phyloP scores from a whole-genome alignment of 2,888 invertebrate genomes.

The Odontothrips loti region DNA sequence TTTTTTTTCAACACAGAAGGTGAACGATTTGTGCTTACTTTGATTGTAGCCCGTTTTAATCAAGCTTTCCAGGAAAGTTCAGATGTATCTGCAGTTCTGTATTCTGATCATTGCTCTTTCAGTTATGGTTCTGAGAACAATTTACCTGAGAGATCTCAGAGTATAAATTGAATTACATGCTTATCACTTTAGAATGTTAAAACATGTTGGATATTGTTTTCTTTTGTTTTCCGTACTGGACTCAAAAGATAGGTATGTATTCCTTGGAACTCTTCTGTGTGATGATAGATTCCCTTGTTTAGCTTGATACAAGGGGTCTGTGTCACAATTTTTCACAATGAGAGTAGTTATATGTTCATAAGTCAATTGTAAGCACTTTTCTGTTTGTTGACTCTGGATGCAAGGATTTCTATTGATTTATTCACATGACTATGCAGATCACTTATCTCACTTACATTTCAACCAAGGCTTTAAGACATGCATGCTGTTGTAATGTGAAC shows the following conservation, averaged over 20 bases:
- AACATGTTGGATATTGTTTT: slow-evolving; percentile 25
- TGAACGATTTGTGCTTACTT: not conserved
- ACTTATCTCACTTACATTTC: too few relatives aligned
- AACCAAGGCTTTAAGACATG: too few relatives aligned
- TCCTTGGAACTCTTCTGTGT: not conserved
- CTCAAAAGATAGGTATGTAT: slow-evolving; percentile 26
- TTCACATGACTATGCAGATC: too few relatives aligned
- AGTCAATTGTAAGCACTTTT: slow-evolving; percentile 17
- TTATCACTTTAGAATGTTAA: slow-evolving; percentile 17
- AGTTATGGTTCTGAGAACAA: slow-evolving; percentile 15
- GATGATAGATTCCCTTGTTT: slow-evolving; percentile 13
- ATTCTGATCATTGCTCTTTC: slow-evolving; percentile 6
- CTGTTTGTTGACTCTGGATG: not conserved
- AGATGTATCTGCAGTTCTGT: not conserved
- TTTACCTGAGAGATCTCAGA: not conserved
- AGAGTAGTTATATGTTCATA: slow-evolving; percentile 22
- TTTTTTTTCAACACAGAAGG: not conserved
- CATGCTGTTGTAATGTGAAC: too few relatives aligned
- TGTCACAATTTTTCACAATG: slow-evolving; percentile 8
- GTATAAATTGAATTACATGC: not conserved
- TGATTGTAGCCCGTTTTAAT: not conserved
- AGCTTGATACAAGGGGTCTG: slow-evolving; percentile 14
- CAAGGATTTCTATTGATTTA: not conserved
- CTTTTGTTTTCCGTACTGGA: slow-evolving; percentile 25
- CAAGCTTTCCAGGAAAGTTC: not conserved